Percentiles rank a stretch among this genome's conserved stretches.
These are phyloP conservation scores for Cliona cf. orientalis DNA, from an alignment of 37 sponge, comb jelly and placozoan genomes.

Conservation along the genomic window DNA sequence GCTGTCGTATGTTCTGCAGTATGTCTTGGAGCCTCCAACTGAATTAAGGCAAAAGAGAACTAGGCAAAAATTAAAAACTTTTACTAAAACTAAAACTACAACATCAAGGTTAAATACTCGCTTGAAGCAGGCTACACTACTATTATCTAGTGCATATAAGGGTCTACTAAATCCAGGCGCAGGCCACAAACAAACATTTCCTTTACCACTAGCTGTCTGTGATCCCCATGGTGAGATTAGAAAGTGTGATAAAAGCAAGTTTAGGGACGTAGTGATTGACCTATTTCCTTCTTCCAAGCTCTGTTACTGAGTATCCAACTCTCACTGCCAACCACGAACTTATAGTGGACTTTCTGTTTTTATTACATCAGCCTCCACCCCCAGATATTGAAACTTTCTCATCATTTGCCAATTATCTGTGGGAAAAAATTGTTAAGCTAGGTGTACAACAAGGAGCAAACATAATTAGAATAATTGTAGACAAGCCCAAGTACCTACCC, in stretches of 20 bases:
- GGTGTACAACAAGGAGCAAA: background rate
- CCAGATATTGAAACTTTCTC: background rate
- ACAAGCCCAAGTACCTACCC: constrained; percentile 7
- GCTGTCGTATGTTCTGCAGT: background rate
- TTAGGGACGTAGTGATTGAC: background rate
- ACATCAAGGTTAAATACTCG: background rate
- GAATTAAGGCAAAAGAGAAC: background rate
- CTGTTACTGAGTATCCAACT: background rate
- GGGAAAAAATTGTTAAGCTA: background rate
- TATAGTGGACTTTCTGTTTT: background rate
- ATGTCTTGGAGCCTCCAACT: background rate
- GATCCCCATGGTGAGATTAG: background rate
- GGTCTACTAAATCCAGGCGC: background rate
- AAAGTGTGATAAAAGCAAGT: constrained; percentile 5
- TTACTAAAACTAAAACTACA: background rate
- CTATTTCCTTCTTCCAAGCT: background rate
- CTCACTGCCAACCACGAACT: background rate
- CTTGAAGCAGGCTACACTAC: background rate
- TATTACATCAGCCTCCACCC: constrained; percentile 7
- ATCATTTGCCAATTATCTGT: background rate
- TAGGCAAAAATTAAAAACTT: background rate
- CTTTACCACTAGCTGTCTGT: constrained; percentile 4
- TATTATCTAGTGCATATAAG: constrained; percentile 6
- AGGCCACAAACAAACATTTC: background rate
- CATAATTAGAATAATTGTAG: constrained; percentile 6